These are phyloP conservation scores for Psettodes erumei DNA, from an alignment of 2,113 vertebrate species.

Conservation along the genomic window DNA sequence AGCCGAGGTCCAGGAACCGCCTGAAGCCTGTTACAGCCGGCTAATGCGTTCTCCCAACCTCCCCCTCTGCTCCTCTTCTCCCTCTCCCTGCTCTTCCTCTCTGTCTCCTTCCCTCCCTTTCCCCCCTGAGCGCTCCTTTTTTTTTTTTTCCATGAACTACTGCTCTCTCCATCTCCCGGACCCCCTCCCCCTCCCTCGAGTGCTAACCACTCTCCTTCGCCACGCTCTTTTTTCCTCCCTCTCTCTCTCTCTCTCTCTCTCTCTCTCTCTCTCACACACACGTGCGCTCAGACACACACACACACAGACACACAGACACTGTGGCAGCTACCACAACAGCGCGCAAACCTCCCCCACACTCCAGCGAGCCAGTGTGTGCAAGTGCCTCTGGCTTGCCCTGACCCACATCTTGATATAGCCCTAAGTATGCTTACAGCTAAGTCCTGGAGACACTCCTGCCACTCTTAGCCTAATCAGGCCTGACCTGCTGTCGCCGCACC, in stretches of 20 bases:
- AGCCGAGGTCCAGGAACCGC: conserved; percentile 75
- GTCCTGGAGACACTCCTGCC: conserved; percentile 83
- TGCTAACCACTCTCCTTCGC: conserved; percentile 73
- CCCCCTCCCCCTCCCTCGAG: conserved; percentile 68
- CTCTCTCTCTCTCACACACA: conserved; percentile 56
- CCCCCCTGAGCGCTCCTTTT: conserved; percentile 64
- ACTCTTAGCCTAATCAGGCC: conserved; percentile 83
- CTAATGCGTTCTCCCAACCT: conserved; percentile 76
- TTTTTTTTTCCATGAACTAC: conserved; percentile 76
- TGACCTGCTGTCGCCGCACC: conserved; percentile 75
- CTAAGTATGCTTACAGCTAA: conserved; percentile 87
- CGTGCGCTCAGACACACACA: conserved; percentile 48
- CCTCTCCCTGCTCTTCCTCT: conserved; percentile 61
- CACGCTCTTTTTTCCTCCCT: conserved; percentile 51
- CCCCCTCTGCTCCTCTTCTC: conserved; percentile 61
- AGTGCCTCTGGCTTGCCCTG: conserved; percentile 81
- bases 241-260: conserved; percentile 48
- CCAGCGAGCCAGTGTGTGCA: conserved; percentile 73
- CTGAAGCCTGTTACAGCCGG: conserved; percentile 79
- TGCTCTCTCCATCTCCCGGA: conserved; percentile 68
- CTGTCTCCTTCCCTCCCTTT: conserved; percentile 60
- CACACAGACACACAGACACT: conserved; percentile 54
- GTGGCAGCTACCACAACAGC: conserved; percentile 71
- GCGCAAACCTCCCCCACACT: conserved; percentile 80
- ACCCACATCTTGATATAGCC: conserved; percentile 87